Conservation (phyloP, 2,113 vertebrate species). For the Camarhynchus parvulus region DNA sequence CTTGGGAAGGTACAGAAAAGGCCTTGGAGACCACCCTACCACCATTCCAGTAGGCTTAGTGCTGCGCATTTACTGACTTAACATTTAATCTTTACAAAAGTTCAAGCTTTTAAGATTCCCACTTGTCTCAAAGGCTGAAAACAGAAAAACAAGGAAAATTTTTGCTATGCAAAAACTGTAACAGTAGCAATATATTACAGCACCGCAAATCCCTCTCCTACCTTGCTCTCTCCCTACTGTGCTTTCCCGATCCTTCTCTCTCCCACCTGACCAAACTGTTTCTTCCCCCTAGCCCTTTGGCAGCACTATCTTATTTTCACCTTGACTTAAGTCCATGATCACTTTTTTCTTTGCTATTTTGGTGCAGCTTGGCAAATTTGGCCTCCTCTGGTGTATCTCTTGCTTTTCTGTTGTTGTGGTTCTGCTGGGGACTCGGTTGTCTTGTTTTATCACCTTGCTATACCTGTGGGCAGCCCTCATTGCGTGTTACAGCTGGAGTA, state of each 20-base stretch:
- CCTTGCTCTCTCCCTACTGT: background rate
- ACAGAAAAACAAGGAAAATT: background rate
- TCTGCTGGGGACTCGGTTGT: background rate
- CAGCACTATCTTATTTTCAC: background rate
- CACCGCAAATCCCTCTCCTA: background rate
- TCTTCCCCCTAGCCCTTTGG: background rate
- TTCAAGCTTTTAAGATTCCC: background rate
- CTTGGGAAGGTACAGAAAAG: background rate
- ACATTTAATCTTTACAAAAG: background rate
- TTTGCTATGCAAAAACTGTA: accelerated
- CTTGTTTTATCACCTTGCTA: background rate
- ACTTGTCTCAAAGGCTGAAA: background rate
- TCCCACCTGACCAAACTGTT: background rate
- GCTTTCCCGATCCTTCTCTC: background rate
- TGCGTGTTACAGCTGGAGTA: accelerated
- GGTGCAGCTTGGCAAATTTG: background rate
- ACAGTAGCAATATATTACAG: background rate
- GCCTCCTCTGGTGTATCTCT: background rate
- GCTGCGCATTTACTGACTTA: background rate
- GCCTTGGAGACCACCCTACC: background rate
- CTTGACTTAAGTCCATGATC: background rate
- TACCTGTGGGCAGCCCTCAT: background rate
- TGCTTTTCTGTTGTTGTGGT: background rate
- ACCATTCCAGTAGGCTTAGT: background rate
- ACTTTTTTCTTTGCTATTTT: background rate